phyloP scores from a whole-genome alignment of 1,140 invertebrate genomes.

The Caerostris extrusa region DNA sequence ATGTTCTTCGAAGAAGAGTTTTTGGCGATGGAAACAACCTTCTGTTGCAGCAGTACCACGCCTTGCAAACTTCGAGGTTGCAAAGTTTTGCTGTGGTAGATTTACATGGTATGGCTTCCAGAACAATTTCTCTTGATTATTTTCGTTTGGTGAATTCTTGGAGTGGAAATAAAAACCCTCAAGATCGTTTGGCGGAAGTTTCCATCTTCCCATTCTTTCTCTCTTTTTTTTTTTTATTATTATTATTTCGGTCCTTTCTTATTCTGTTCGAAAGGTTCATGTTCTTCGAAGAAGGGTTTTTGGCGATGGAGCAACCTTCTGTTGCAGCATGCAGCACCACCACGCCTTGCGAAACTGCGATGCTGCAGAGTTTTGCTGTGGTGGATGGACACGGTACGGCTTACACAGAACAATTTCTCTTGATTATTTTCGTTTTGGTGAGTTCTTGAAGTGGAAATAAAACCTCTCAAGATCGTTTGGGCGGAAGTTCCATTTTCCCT shows the following conservation, averaged over 20 bases:
- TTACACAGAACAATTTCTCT: constrained; percentile 21
- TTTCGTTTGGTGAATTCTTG: constrained; percentile 26
- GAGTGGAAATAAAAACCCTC: background rate
- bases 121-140: constrained; percentile 11
- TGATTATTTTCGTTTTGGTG: constrained; percentile 1
- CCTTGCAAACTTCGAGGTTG: constrained; percentile 43
- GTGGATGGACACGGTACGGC: background rate
- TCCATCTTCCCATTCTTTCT: background rate
- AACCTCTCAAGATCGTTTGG: constrained; percentile 10
- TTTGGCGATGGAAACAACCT: constrained; percentile 7
- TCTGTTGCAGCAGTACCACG: background rate
- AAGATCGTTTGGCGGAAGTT: constrained; percentile 49
- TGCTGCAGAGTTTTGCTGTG: background rate
- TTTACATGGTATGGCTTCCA: background rate
- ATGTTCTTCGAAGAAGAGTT: constrained; percentile 2
- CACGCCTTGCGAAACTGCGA: constrained; percentile 55
- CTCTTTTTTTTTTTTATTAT: background rate
- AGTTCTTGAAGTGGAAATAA: constrained; percentile 21
- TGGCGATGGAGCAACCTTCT: background rate
- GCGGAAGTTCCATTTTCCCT: constrained; percentile 37
- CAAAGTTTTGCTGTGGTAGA: background rate
- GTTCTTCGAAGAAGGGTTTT: background rate
- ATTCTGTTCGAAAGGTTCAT: constrained; percentile 10
- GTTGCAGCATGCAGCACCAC: background rate
- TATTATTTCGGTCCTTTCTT: background rate